Percentiles rank a stretch among this genome's conserved stretches.
Evolutionary conservation across 2,113 vertebrate genomes (phyloP).

Genomic region (Nettapus auritus): DNA sequence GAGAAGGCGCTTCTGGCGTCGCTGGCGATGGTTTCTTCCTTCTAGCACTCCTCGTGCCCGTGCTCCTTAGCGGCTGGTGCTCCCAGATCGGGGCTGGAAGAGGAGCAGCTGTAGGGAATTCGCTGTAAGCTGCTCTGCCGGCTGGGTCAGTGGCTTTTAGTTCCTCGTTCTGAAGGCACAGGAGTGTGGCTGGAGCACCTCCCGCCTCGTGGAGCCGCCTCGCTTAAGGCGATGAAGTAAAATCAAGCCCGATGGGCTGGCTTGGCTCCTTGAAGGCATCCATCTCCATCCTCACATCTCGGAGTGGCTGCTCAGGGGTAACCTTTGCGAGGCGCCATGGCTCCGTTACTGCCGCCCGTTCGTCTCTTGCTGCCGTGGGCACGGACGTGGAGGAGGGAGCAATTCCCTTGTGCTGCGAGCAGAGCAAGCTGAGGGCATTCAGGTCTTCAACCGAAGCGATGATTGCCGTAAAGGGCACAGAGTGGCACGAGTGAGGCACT

Average conservation of each 20-base stretch:
- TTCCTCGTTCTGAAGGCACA: neutral
- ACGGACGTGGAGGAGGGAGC: neutral
- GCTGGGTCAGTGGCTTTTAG: neutral
- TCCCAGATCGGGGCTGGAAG: neutral
- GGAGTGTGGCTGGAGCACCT: neutral
- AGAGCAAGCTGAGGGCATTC: neutral
- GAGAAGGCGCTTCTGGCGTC: neutral
- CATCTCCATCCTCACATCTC: neutral
- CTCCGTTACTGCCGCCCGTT: neutral
- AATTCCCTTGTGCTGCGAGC: neutral
- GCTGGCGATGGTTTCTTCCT: neutral
- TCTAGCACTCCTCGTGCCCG: rapidly evolving
- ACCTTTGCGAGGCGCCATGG: neutral
- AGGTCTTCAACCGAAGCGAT: neutral
- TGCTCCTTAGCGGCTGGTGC: neutral
- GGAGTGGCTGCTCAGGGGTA: neutral
- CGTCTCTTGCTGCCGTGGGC: neutral
- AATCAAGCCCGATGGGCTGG: neutral
- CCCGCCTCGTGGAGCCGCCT: neutral
- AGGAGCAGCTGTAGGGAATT: neutral
- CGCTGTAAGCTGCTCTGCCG: neutral
- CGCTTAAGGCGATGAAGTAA: neutral
- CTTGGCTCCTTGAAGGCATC: neutral
- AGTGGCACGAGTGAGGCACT: neutral
- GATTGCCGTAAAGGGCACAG: neutral